phyloP scores from a whole-genome alignment of 2,797 vertebrate genomes.

The Australoheros facetus region DNA sequence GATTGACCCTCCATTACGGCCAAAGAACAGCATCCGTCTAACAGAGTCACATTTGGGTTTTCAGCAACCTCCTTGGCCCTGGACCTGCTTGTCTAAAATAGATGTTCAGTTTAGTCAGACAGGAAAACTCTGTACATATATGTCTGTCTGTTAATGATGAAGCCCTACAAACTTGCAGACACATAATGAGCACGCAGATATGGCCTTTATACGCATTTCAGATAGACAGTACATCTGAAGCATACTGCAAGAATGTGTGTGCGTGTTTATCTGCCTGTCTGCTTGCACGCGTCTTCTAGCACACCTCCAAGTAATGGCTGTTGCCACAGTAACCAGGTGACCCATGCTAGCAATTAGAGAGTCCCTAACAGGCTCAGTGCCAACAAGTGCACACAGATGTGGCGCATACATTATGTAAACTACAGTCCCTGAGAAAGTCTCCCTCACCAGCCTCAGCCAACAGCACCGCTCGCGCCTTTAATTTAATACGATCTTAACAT shows the following conservation, averaged over 20 bases:
- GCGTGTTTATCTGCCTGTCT: constrained; percentile 2
- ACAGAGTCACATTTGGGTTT: constrained; percentile 19
- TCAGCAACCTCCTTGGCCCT: constrained; percentile 5
- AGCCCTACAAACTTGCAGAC: constrained; percentile 27
- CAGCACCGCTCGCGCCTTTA: constrained; percentile 51
- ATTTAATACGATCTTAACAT: constrained; percentile 61
- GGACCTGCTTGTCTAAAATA: constrained; percentile 1
- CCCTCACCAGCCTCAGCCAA: constrained; percentile 21
- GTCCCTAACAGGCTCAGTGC: constrained; percentile 61
- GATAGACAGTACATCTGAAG: constrained; percentile 9
- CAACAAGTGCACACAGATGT: constrained; percentile 60
- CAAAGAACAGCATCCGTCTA: constrained; percentile 15
- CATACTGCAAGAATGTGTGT: neutral
- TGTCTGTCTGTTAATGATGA: constrained; percentile 43
- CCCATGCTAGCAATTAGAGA: constrained; percentile 74
- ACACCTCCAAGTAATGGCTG: constrained; percentile 64
- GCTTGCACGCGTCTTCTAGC: constrained; percentile 16
- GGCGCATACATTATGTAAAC: constrained; percentile 72
- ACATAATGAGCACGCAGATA: constrained; percentile 47
- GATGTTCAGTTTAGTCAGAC: constrained; percentile 21
- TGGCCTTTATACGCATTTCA: constrained; percentile 5
- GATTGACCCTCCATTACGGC: constrained; percentile 26
- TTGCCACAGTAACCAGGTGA: constrained; percentile 77
- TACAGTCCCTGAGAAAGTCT: constrained; percentile 55
- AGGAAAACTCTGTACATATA: constrained; percentile 20